Evolutionary conservation across 1,140 invertebrate genomes (phyloP), one percentile per base, ranked within the genome.

Genomic region (Brachionus rotundiformis): DNA sequence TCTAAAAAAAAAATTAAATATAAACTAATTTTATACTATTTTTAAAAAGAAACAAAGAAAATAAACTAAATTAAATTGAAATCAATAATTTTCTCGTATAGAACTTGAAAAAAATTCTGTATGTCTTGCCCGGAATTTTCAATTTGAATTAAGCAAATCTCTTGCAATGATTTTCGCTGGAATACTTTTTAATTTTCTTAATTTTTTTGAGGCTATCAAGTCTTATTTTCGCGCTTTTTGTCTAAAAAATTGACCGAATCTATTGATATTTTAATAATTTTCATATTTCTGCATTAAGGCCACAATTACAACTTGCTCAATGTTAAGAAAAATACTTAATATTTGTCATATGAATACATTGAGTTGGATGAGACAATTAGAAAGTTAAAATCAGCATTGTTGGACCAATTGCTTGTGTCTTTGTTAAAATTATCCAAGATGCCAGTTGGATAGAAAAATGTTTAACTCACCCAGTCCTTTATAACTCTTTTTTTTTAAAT

Each of bases 111-210:
- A 47, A 47, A 47, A n/a, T n/a, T 47, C 11, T n/a, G n/a, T 47
- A 47, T 47, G n/a, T 47, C 44, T 47, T 47, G 44, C 44, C n/a
- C 44, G 11, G 11, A 47, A 47, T 47, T 47, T 47, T 47, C 11
- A 47, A 47, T 47, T 47, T 47, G 44, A 47, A 47, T 47, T n/a
- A 47, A 47, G 44, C 44, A 47, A 47, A n/a, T 47, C n/a, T 47
- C 44, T n/a, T 44, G 41, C 41, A 44, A 44, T 47, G 44, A 47
- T 47, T 47, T 47, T 47, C 11, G 44, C 44, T 47, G 44, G 44
- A n/a, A 47, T n/a, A 47, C n/a, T 47, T 47, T 47, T 47, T n/a
- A 47, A 47, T 47, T 47, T 47, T 47, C 44, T 47, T n/a, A 47
- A 47, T 47, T 47, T 47, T 47, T 47, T 47, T 47, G 44, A n/a